Base-by-base conservation (phyloP, 2,113 vertebrate species). In the Podilymbus podiceps region DNA sequence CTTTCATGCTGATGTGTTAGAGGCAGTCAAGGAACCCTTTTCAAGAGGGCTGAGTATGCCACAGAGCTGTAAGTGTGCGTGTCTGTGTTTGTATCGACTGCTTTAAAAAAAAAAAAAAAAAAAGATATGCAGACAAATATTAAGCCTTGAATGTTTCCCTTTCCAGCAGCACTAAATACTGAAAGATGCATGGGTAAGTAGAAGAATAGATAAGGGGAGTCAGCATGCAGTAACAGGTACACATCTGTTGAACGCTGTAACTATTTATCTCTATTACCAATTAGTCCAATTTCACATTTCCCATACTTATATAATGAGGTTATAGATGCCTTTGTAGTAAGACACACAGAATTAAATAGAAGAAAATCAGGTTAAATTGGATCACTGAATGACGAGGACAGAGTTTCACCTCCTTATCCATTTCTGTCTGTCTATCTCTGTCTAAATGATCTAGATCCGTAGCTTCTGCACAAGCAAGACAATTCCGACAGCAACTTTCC, bases 361-460 rank as follows among this genome's bases (percentile, higher is more conserved):
- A 85, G 25, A 91, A 93, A 95, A 95, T 76, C 19, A 80, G 47
- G 23, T 88, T 85, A 92, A 94, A 93, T 71, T 74, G 55, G 79
- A 88, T 71, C 6, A 3, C 23, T 55, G 20, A 85, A 27, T 71
- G 82, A 73, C 75, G 88, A 33, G 72, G 52, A 38, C 2, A 2
- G 64, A 89, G 78, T 94, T 90, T 83, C 31, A 67, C 56, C 46
- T 68, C 35, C 46, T 85, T 85, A 72, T 42, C n/a, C n/a, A 31
- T 76, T 64, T 52, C 68, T 67, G n/a, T 56, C 60, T 82, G 46
- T 67, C 81, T 82, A 40, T 67, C 81, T 72, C 60, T 95, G 19
- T 71, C 68, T 92, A 55, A 81, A 84, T 75, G 23, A 68, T 58
- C 52, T 75, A 64, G 60, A 53, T 63, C 76, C 53, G 33, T 19